Percentiles rank a stretch among this genome's conserved stretches.
phyloP scores from a whole-genome alignment of 2,113 vertebrate genomes.

The Sphaerodactylus townsendi region DNA sequence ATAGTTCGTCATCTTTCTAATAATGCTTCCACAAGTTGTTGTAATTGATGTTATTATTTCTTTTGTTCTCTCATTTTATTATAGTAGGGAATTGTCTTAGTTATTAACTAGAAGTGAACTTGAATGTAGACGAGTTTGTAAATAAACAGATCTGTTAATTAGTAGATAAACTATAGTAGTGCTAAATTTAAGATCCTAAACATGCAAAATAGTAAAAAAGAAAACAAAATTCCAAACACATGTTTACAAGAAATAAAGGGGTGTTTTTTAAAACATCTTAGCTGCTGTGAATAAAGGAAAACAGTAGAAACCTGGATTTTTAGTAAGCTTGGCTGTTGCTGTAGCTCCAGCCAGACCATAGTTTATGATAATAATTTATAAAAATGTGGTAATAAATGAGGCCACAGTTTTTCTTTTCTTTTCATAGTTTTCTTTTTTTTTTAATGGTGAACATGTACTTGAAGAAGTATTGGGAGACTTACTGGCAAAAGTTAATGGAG shows the following conservation, averaged over 20 bases:
- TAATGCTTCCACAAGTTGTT: not conserved
- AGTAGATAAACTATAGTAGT: not conserved
- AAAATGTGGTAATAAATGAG: not conserved
- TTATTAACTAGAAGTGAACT: fast-evolving
- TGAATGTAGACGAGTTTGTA: fast-evolving
- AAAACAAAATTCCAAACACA: not conserved
- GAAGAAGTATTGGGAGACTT: too few species aligned
- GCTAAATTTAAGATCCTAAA: fast-evolving
- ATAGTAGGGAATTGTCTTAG: not conserved
- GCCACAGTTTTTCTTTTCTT: too few species aligned
- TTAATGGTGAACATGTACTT: not conserved
- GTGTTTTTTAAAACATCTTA: not conserved
- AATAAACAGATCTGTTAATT: not conserved
- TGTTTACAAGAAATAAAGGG: not conserved
- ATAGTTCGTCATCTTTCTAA: not conserved
- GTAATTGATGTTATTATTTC: not conserved
- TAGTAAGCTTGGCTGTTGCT: not conserved
- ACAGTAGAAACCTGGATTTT: not conserved
- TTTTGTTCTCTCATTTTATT: not conserved
- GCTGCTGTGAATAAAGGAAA: not conserved
- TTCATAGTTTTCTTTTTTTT: not conserved
- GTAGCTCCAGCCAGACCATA: not conserved
- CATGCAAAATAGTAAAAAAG: not conserved
- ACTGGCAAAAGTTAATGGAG: too few species aligned
- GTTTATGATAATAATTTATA: not conserved